Evolutionary conservation across 2,888 invertebrate genomes (phyloP).

Genomic region (Diaperis boleti): DNA sequence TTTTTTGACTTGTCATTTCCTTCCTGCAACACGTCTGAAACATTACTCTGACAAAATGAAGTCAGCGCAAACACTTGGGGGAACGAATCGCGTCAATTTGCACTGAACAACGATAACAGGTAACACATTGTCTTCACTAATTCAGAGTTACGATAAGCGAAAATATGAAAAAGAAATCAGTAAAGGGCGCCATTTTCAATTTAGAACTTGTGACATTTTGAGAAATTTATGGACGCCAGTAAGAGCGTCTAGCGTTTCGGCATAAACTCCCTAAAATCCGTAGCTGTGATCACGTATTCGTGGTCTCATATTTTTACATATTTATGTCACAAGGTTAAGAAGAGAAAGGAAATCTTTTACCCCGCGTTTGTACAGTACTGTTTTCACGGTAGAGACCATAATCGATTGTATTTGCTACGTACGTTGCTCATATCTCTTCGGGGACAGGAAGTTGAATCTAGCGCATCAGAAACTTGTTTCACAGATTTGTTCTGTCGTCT

Average conservation of each 20-base stretch:
- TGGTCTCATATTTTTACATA: slow-evolving; percentile 43
- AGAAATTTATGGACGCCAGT: slow-evolving; percentile 39
- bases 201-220: slow-evolving; percentile 39
- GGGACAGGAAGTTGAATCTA: slow-evolving; percentile 4
- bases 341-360: slow-evolving; percentile 29
- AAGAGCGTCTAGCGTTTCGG: slow-evolving; percentile 30
- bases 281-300: slow-evolving; percentile 26
- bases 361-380: slow-evolving; percentile 24
- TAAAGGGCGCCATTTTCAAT: slow-evolving; percentile 41
- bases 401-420: slow-evolving; percentile 13
- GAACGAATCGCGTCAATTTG: slow-evolving; percentile 2
- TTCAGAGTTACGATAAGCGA: slow-evolving; percentile 3
- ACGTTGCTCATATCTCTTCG: slow-evolving; percentile 1
- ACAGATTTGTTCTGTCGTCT: slow-evolving; percentile 16
- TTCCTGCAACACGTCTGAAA: background rate
- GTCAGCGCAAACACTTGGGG: slow-evolving; percentile 6
- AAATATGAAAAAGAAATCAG: slow-evolving; percentile 29
- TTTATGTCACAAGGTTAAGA: slow-evolving; percentile 43
- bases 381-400: slow-evolving; percentile 11
- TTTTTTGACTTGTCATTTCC: slow-evolving; percentile 3
- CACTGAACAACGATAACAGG: background rate
- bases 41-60: slow-evolving; percentile 7
- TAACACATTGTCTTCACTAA: slow-evolving; percentile 10
- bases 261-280: slow-evolving; percentile 25
- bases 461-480: slow-evolving; percentile 14